Conservation (phyloP, 2,113 vertebrate species). For the Pandion haliaetus region DNA sequence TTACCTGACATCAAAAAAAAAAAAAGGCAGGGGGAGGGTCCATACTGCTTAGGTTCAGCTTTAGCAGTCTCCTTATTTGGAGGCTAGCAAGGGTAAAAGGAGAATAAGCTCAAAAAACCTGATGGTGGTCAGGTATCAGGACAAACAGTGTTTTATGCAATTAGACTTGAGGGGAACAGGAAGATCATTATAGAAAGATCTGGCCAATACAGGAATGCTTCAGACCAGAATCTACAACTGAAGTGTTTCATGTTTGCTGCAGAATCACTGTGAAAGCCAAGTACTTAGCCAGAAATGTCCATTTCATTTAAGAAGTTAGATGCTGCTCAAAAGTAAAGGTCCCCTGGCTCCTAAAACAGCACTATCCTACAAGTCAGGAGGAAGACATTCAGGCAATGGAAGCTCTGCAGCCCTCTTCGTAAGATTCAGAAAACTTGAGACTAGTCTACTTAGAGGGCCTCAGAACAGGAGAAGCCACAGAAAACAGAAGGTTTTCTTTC, state of each 20-base stretch:
- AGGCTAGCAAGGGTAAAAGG: neutral
- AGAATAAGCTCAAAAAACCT: neutral
- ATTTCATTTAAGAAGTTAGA: neutral
- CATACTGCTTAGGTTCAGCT: neutral
- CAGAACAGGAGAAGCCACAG: neutral
- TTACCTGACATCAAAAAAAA: neutral
- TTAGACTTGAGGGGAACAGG: neutral
- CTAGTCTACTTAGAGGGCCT: neutral
- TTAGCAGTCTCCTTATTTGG: neutral
- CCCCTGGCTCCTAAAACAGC: neutral
- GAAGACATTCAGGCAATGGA: neutral
- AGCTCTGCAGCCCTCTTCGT: neutral
- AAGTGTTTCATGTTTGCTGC: neutral
- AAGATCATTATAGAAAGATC: neutral
- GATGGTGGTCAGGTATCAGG: neutral
- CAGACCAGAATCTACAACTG: neutral
- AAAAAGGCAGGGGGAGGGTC: accelerated
- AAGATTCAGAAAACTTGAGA: neutral
- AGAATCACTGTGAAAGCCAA: neutral
- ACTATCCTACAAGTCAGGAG: neutral
- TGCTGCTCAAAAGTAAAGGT: neutral
- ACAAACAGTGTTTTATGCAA: neutral
- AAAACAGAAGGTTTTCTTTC: neutral
- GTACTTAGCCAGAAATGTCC: neutral
- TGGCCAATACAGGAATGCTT: neutral